Evolutionary conservation across 2,797 vertebrate genomes (phyloP).

Genomic region (Podarcis siculus): DNA sequence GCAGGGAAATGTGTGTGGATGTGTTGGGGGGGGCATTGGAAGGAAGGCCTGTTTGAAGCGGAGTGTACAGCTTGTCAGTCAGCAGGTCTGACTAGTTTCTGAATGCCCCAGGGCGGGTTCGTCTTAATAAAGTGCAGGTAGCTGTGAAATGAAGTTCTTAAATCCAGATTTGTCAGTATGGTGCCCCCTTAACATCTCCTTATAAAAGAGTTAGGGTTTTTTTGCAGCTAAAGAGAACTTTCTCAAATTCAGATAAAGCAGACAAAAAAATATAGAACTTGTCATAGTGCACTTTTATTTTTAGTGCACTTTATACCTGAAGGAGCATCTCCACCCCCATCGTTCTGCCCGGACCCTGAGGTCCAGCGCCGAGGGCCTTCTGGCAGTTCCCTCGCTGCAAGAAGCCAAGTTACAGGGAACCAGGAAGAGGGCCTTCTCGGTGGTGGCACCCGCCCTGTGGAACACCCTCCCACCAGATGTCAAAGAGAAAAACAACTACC

Average conservation of each 20-base stretch:
- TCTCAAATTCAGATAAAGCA: background rate
- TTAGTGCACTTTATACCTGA: background rate
- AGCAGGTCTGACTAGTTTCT: conserved; percentile 85
- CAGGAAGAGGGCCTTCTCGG: too few species aligned
- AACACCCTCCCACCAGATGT: too few species aligned
- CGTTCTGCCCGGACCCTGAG: too few species aligned
- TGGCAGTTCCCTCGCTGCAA: too few species aligned
- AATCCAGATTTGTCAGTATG: conserved; percentile 58
- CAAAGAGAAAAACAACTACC: too few species aligned
- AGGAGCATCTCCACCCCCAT: too few species aligned
- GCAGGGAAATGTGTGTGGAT: conserved; percentile 74
- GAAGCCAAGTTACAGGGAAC: too few species aligned
- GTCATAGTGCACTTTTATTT: background rate
- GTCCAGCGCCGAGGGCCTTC: too few species aligned
- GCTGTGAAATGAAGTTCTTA: conserved; percentile 72
- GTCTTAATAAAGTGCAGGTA: conserved; percentile 73
- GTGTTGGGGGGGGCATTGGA: conserved; percentile 59
- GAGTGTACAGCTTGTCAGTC: conserved; percentile 71
- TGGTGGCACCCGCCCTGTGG: too few species aligned
- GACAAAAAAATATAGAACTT: background rate
- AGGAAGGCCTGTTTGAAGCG: conserved; percentile 72
- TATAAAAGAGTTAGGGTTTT: conserved; percentile 13
- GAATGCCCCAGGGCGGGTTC: conserved; percentile 79
- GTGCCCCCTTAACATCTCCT: conserved; percentile 60
- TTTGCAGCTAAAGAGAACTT: conserved; percentile 44